Evolutionary conservation across 2,888 invertebrate species (phyloP), one percentile per base, ranked within the genome.

Genomic region (Miltochrista miniata): DNA sequence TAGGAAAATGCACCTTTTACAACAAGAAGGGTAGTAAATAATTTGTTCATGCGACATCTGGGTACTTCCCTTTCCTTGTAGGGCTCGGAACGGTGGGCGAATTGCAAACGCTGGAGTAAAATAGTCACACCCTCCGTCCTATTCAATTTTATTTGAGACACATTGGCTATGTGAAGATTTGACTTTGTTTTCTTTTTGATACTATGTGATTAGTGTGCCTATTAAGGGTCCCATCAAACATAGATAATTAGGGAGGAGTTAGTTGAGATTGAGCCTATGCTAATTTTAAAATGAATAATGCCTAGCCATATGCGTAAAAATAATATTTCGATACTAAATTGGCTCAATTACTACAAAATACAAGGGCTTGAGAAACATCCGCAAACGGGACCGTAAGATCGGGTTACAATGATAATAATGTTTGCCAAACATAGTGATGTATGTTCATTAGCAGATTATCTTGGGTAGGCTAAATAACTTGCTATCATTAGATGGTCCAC

Each of bases 11-110:
- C 79, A 77, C 59, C 60, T 64, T 61, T 66, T 72, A 81, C 84
- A 82, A 87, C 87, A 83, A 83, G 81, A 75, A 69, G 72, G 81
- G 83, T 80, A 83, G 90, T 90, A 89, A 90, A 90, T 90, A 90
- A 90, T 90, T 89, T 87, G 86, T 76, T 74, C 74, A 72, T 56
- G 77, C 81, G 90, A 90, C 90, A 90, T 87, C 86, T 87, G 90
- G 87, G 85, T 61, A 78, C 90, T 80, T 81, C 90, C 90, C 85
- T 75, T 90, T 90, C 77, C 70, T 68, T 90, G 90, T 90, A 72
- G 75, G 70, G 76, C 72, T 61, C 51, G 48, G 56, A 61, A 65
- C 61, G 59, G 64, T 71, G 72, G 70, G 72, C 72, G 76, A 73
- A 76, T 70, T 72, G 73, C 72, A 69, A 73, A 70, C 74, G 74